phyloP scores from a whole-genome alignment of 2,797 vertebrate species.

The Poeciliopsis gracilis region DNA sequence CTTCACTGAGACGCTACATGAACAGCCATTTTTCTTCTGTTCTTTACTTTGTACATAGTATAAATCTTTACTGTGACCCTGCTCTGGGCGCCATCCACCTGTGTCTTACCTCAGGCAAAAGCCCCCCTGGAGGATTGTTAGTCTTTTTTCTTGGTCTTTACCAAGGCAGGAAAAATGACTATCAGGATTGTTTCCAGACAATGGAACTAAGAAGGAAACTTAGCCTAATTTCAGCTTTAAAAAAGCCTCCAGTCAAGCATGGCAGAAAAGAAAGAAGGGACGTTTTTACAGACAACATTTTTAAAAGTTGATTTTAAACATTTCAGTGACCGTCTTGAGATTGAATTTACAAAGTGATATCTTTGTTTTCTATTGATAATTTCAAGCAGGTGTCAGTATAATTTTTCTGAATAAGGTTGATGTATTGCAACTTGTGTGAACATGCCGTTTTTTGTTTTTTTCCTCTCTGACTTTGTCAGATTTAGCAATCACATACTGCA shows the following conservation, averaged over 20 bases:
- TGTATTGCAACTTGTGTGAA: conserved; percentile 39
- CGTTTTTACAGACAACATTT: conserved; percentile 18
- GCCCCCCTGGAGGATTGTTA: conserved; percentile 77
- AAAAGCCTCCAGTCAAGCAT: conserved; percentile 6
- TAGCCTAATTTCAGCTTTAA: conserved; percentile 31
- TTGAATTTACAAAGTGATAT: conserved; percentile 3
- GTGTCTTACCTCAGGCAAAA: conserved; percentile 92
- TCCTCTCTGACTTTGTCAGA: conserved; percentile 67
- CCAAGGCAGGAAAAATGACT: conserved; percentile 48
- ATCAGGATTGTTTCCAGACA: conserved; percentile 70
- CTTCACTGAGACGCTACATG: conserved; percentile 88
- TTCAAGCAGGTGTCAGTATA: conserved; percentile 33
- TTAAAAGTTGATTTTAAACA: neutral
- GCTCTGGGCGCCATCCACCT: conserved; percentile 94
- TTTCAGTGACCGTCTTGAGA: conserved; percentile 13
- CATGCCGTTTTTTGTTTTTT: conserved; percentile 30
- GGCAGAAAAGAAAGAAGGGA: conserved; percentile 5
- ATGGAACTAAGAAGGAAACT: conserved; percentile 51
- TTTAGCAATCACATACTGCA: conserved; percentile 76
- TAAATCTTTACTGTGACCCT: conserved; percentile 96
- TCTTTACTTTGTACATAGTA: conserved; percentile 92
- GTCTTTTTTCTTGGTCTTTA: conserved; percentile 53
- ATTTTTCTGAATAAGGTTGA: conserved; percentile 39
- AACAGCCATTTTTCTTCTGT: conserved; percentile 95
- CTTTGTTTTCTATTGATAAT: conserved; percentile 11